Percentiles rank a stretch among this genome's conserved stretches.
These are phyloP conservation scores for Anneissia japonica DNA, from an alignment of 35 echinoderm and acorn worm genomes.

Conservation along the genomic window DNA sequence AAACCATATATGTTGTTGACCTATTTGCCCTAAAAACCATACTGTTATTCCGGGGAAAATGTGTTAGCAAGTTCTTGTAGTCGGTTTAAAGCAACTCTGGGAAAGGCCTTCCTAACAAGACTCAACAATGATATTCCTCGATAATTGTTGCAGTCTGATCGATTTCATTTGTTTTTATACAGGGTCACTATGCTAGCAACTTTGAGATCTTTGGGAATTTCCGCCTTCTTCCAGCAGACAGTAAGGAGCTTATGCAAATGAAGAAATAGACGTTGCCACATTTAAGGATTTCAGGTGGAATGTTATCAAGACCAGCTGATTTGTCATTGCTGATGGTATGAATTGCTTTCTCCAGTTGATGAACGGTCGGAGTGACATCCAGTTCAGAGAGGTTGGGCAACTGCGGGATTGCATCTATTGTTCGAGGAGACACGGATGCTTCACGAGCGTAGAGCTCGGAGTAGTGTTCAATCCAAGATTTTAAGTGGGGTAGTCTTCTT, in stretches of 20 bases:
- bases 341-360: no score
- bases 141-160: constrained; percentile 7
- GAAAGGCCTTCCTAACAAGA: constrained; percentile 15
- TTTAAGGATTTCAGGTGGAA: not conserved
- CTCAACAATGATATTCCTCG: constrained; percentile 15
- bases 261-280: not conserved
- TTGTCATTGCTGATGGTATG: no score
- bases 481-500: not conserved
- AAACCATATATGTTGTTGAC: not conserved
- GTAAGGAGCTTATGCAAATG: not conserved
- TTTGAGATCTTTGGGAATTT: not conserved
- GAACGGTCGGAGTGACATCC: no score
- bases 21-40: not conserved
- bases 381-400: no score
- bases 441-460: not conserved
- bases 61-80: no score
- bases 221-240: not conserved
- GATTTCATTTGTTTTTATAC: not conserved
- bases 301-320: not conserved
- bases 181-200: not conserved
- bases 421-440: no score
- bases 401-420: no score
- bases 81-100: not conserved
- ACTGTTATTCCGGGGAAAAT: not conserved
- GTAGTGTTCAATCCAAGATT: not conserved